Evolutionary conservation across 1,140 invertebrate genomes (phyloP), one percentile per base, ranked within the genome.

Genomic region (Limonius californicus): DNA sequence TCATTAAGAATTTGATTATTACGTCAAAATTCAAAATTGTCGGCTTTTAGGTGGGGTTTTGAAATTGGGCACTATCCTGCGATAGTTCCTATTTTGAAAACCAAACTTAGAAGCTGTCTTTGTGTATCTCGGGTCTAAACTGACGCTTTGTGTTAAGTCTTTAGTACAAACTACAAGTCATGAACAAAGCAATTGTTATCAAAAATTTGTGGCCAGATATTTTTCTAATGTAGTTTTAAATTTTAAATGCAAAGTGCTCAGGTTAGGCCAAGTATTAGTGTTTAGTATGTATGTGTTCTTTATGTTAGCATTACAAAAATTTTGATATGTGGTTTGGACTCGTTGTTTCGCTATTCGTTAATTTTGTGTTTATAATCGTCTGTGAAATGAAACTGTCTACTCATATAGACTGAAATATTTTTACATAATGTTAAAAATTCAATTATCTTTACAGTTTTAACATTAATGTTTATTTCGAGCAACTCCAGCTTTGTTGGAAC

Each of bases 321-420:
- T 59, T 20, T 59, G 23, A 59, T 45, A 45, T 14, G 16, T 45
- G 42, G 16, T 15, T 15, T 14, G n/a, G 16, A 54, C 16, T 54
- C 19, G 39, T 7, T 56, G 39, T 56, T 56, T 56, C 7, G 35
- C 54, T 35, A 35, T 56, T 56, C 15, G 39, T 18, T 39, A 23
- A 27, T 53, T 32, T 32, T 53, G 50, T 61, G 53, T 61, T 45
- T 27, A 32, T 61, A 45, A 61, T 54, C n/a, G 54, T 61, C 60
- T 61, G 60, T 61, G 60, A 61, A 53, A 61, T 55, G 54, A 55
- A 61, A 54, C 54, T 56, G 60, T 61, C 60, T 61, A 61, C 45
- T 50, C 3, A 50, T 53, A 63, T 71, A 70, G 70, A 71, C 70
- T 71, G 70, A 71, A 68, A 63, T 71, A 71, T 71, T 71, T 71